These are phyloP conservation scores for Patella ulyssiponensis DNA, from an alignment of 2,888 invertebrate species.

Conservation along the genomic window DNA sequence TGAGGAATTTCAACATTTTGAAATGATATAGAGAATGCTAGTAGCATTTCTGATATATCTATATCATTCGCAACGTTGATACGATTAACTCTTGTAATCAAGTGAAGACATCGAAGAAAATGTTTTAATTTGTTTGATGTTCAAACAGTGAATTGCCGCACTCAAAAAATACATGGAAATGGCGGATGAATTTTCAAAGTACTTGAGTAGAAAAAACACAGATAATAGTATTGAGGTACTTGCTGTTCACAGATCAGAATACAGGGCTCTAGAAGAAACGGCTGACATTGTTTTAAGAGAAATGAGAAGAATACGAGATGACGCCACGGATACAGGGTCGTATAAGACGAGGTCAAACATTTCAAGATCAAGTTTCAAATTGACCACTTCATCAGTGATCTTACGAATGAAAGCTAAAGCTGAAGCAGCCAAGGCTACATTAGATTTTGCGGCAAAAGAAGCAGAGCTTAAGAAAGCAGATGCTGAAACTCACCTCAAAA, in stretches of 20 bases:
- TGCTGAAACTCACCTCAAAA: slow-evolving; percentile 10
- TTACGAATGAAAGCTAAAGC: slow-evolving; percentile 12
- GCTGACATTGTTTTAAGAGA: neutral
- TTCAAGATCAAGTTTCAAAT: neutral
- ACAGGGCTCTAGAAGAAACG: neutral
- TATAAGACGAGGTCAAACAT: neutral
- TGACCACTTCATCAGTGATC: neutral
- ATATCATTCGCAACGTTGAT: too few relatives aligned
- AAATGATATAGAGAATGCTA: too few relatives aligned
- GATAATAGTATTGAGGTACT: neutral
- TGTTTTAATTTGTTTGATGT: too few relatives aligned
- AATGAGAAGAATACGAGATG: neutral
- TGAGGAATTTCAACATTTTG: too few relatives aligned
- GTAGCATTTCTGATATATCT: too few relatives aligned
- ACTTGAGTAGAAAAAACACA: neutral
- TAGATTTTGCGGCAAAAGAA: slow-evolving; percentile 17
- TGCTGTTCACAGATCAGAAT: neutral
- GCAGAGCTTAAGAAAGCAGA: slow-evolving; percentile 5
- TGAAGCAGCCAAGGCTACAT: slow-evolving; percentile 13
- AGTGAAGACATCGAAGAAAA: too few relatives aligned
- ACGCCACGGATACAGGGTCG: neutral
- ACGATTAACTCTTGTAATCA: too few relatives aligned
- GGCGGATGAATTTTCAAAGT: neutral
- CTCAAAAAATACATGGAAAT: neutral
- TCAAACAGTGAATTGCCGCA: too few relatives aligned